phyloP scores from a whole-genome alignment of 1,140 invertebrate species.

The Pseudomyrmex flavicornis region DNA sequence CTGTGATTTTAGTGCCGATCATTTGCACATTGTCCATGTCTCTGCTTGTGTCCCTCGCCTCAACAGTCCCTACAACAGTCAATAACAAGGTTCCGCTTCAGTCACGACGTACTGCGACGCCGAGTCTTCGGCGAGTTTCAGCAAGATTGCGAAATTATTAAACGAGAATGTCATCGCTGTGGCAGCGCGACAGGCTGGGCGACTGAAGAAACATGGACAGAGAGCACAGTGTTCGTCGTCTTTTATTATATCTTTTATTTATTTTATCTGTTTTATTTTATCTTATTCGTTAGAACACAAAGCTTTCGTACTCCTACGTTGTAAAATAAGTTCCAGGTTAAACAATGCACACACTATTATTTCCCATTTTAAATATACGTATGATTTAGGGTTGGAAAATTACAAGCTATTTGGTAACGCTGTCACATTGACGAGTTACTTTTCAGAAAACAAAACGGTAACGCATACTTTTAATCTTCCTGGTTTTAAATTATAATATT shows the following conservation, averaged over 20 bases:
- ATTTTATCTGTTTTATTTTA: constrained; percentile 1
- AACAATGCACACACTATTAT: background rate
- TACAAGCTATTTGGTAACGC: background rate
- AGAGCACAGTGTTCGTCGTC: constrained; percentile 63
- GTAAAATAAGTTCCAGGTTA: background rate
- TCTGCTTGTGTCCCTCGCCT: constrained; percentile 82
- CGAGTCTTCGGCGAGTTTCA: constrained; percentile 61
- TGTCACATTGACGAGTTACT: too few species aligned
- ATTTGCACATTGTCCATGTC: constrained; percentile 86
- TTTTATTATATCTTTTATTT: constrained; percentile 15
- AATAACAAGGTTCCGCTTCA: constrained; percentile 81
- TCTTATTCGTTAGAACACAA: constrained; percentile 18
- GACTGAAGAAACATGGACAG: constrained; percentile 81
- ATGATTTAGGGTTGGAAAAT: background rate
- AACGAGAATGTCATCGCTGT: constrained; percentile 74
- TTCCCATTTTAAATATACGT: background rate
- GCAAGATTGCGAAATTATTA: constrained; percentile 66
- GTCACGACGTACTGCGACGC: constrained; percentile 73
- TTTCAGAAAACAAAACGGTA: too few species aligned
- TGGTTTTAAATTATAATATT: background rate
- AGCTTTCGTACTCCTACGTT: constrained; percentile 4
- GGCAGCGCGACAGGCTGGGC: constrained; percentile 79
- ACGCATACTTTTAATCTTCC: too few species aligned
- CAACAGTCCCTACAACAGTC: constrained; percentile 84
- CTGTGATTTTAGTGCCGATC: constrained; percentile 85